Base-by-base conservation (phyloP, 2,113 vertebrate genomes). In the Oostethus manadensis region DNA sequence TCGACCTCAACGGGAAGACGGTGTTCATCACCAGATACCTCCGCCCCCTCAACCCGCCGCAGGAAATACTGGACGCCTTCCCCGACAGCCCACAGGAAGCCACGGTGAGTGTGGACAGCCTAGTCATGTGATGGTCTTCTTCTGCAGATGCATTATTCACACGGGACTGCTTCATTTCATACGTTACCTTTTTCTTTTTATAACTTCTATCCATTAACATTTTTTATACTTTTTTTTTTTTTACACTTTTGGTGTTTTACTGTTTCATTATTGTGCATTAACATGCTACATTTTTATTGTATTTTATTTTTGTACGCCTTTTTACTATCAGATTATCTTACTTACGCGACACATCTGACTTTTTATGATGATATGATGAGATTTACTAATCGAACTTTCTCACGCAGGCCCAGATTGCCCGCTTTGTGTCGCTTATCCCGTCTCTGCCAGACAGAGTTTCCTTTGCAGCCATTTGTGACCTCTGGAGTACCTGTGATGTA, bases 401-500 rank as follows among this genome's bases (percentile, higher is more conserved):
- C 6, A 2, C 38, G 3, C 78, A 99, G 96, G 91, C 92, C 10
- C 40, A 95, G 78, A 87, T 98, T 6, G 94, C 94, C 47, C 80
- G 88, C 1, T 99, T 93, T 0, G 95, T 99, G 55, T 92, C 96
- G 44, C 86, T 99, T 79, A 92, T 99, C 50, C 97, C 97, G 1
- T 98, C 92, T 68, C 79, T 97, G 77, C 97, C 96, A 0, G 94
- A 99, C 63, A 89, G 84, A 0, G 90, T 97, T 16, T 94, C 94
- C 0, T 98, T 98, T 60, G 88, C 92, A 21, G 91, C 91, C 0
- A 62, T 91, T 64, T 99, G 96, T 83, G 93, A 97, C 74, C 85
- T 99, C 18, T 99, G 96, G 96, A 95, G 92, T 76, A 96, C 94
- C 3, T 96, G 93, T 7, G 94, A 97, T 13, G 97, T 99, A 81